Conservation (phyloP, 2,113 vertebrate genomes). For the Tringa solitaria region DNA sequence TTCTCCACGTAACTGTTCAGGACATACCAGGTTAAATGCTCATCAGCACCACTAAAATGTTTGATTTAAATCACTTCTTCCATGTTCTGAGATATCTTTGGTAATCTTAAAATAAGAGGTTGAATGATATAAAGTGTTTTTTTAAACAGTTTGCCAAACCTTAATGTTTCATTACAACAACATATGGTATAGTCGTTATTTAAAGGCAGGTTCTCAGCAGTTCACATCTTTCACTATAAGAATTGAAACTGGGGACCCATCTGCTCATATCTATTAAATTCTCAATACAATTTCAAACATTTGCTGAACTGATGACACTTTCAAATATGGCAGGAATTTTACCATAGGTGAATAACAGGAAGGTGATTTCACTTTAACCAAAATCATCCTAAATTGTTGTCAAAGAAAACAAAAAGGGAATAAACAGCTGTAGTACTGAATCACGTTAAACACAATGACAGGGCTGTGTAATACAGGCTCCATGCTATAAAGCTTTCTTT, state of each 20-base stretch:
- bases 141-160: slow-evolving; percentile 4
- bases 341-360: slow-evolving; percentile 21
- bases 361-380: slow-evolving; percentile 18
- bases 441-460: slow-evolving; percentile 24
- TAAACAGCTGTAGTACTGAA: slow-evolving; percentile 52
- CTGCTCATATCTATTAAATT: slow-evolving; percentile 61
- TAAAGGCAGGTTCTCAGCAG: slow-evolving; percentile 44
- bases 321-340: slow-evolving; percentile 20
- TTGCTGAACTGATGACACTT: slow-evolving; percentile 39
- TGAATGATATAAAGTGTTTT: slow-evolving; percentile 1
- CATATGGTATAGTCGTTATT: slow-evolving; percentile 62
- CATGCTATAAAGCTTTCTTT: slow-evolving; percentile 42
- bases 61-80: neutral
- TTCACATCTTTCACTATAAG: slow-evolving; percentile 48
- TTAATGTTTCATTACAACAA: slow-evolving; percentile 25
- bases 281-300: slow-evolving; percentile 7
- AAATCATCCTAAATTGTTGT: slow-evolving; percentile 42
- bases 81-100: neutral
- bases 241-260: slow-evolving; percentile 38
- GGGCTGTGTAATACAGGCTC: slow-evolving; percentile 24
- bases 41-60: neutral
- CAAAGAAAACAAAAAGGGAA: slow-evolving; percentile 41
- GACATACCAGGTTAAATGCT: neutral
- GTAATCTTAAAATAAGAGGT: neutral
- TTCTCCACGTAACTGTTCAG: neutral